A percentile compares a stretch with the other conserved stretches of the same genome.
These are phyloP conservation scores for Drosophila nebulosa DNA, from an alignment of 1,140 invertebrate genomes.

Conservation along the genomic window DNA sequence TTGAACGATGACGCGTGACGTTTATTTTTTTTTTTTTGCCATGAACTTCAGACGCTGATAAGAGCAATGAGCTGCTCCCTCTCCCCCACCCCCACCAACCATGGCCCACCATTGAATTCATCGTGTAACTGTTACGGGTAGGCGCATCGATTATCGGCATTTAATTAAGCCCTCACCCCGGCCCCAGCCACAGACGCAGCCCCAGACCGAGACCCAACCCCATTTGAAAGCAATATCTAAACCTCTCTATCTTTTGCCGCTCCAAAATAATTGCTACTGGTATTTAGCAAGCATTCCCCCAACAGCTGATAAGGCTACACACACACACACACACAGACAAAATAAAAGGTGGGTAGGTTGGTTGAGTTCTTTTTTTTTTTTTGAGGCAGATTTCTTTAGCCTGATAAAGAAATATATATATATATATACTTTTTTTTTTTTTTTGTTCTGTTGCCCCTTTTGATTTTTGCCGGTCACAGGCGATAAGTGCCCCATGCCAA, in stretches of 20 bases:
- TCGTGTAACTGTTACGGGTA: constrained; percentile 62
- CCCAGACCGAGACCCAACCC: too few species aligned
- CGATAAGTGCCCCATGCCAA: constrained; percentile 67
- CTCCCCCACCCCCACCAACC: neutral
- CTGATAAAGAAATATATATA: constrained; percentile 53
- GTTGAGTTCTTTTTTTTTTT: neutral
- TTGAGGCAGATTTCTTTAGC: constrained; percentile 64
- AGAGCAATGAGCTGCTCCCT: constrained; percentile 7
- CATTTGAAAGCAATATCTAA: too few species aligned
- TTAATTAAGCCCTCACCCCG: constrained; percentile 63
- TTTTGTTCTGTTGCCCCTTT: constrained; percentile 44
- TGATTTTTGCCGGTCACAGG: constrained; percentile 60
- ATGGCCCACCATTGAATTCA: neutral
- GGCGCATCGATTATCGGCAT: constrained; percentile 73
- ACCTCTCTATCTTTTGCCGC: constrained; percentile 11
- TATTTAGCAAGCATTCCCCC: constrained; percentile 70
- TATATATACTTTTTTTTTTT: neutral
- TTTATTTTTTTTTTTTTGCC: constrained; percentile 30
- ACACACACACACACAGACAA: constrained; percentile 7
- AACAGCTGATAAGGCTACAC: constrained; percentile 44
- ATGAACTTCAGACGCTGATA: constrained; percentile 66
- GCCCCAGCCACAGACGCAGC: neutral
- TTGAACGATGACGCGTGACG: constrained; percentile 30
- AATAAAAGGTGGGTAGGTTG: constrained; percentile 38
- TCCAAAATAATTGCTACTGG: constrained; percentile 71